These are phyloP conservation scores for Romanogobio albipinnatus DNA, from an alignment of 2,113 vertebrate genomes.

Conservation along the genomic window DNA sequence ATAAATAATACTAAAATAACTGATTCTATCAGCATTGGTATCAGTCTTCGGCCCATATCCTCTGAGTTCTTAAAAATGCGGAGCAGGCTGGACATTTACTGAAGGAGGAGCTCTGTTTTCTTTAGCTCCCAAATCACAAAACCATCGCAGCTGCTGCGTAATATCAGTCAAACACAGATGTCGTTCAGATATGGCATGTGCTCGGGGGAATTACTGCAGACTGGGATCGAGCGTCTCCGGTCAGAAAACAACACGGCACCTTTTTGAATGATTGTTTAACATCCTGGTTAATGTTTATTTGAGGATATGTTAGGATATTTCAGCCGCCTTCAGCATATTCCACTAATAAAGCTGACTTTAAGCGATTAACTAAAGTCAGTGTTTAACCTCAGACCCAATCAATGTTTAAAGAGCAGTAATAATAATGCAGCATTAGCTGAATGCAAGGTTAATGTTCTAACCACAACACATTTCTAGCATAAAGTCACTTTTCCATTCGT, in stretches of 20 bases:
- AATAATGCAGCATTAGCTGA: neutral
- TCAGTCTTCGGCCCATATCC: neutral
- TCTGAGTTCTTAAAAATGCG: neutral
- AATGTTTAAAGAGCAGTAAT: neutral
- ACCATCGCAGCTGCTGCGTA: neutral
- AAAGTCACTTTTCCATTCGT: neutral
- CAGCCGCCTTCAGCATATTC: neutral
- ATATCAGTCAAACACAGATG: conserved; percentile 11
- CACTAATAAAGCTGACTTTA: neutral
- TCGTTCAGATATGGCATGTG: neutral
- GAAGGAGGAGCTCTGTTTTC: conserved; percentile 20
- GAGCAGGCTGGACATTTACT: conserved; percentile 23
- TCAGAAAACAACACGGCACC: neutral
- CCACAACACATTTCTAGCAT: neutral
- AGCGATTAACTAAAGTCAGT: neutral
- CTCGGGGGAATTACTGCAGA: neutral
- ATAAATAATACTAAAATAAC: too few species aligned
- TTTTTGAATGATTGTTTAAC: conserved; percentile 24
- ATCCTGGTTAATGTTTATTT: conserved; percentile 31
- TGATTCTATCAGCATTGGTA: too few species aligned
- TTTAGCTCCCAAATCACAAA: neutral
- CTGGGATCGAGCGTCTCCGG: neutral
- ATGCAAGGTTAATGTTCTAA: neutral
- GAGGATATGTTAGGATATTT: neutral
- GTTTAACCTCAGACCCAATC: neutral